Evolutionary conservation across 2,797 vertebrate genomes (phyloP).

Genomic region (Smutsia gigantea): DNA sequence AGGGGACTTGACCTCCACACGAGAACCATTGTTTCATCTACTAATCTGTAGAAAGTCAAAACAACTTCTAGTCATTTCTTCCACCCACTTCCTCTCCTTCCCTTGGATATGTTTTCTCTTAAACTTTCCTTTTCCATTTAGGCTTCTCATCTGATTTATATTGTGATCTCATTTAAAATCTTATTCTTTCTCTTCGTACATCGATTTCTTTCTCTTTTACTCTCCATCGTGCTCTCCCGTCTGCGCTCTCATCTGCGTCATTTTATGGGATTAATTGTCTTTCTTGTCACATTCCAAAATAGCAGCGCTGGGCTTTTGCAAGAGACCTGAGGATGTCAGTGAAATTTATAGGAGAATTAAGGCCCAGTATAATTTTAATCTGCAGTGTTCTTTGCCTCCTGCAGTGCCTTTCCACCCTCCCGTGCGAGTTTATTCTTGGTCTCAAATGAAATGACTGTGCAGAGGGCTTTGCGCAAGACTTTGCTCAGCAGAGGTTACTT

Average conservation of each 20-base stretch:
- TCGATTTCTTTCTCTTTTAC: slow-evolving; percentile 50
- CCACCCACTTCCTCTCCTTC: neutral
- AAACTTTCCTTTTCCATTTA: slow-evolving; percentile 40
- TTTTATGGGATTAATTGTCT: slow-evolving; percentile 21
- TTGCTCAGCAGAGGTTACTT: neutral
- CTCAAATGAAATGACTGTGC: slow-evolving; percentile 17
- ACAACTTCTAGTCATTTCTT: neutral
- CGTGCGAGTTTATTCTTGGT: slow-evolving; percentile 20
- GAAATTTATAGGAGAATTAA: slow-evolving; percentile 37
- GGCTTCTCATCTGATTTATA: slow-evolving; percentile 59
- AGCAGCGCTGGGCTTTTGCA: neutral
- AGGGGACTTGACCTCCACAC: neutral
- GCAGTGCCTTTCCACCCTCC: slow-evolving; percentile 7
- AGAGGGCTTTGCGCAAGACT: neutral
- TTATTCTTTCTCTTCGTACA: neutral
- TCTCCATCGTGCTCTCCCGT: slow-evolving; percentile 7
- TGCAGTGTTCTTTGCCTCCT: neutral
- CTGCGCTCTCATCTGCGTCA: slow-evolving; percentile 50
- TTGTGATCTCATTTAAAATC: slow-evolving; percentile 52
- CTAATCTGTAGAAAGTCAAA: slow-evolving; percentile 23
- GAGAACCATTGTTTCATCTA: neutral
- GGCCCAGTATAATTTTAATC: slow-evolving; percentile 12
- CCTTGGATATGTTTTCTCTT: slow-evolving; percentile 52
- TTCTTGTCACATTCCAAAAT: slow-evolving; percentile 2
- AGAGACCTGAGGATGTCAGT: slow-evolving; percentile 19